phyloP scores from a whole-genome alignment of 2,797 vertebrate genomes.

The Crocidura indochinensis region DNA sequence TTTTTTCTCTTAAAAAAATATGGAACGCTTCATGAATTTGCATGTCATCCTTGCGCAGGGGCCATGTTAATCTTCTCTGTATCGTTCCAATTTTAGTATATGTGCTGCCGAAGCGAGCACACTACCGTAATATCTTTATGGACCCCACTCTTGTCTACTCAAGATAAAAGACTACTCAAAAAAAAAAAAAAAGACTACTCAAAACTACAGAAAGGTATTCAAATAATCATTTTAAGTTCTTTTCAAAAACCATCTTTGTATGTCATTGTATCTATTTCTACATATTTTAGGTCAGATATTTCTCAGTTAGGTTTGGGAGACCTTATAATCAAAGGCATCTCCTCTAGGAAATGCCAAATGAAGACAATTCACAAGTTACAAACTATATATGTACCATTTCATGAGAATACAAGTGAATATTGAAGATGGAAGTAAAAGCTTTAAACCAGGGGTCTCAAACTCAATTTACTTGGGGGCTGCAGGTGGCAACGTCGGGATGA shows the following conservation, averaged over 20 bases:
- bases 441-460: too few species aligned
- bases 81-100: too few species aligned
- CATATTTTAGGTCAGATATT: background rate
- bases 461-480: too few species aligned
- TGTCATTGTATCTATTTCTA: background rate
- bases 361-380: background rate
- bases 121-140: too few species aligned
- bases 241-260: constrained; percentile 5
- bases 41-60: too few species aligned
- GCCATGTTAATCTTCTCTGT: too few species aligned
- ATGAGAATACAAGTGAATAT: background rate
- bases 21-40: too few species aligned
- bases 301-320: background rate
- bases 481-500: too few species aligned
- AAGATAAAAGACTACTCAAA: background rate
- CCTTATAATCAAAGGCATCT: background rate
- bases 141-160: background rate
- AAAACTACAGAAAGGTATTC: background rate
- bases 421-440: background rate
- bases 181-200: background rate
- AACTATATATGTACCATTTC: background rate
- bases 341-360: constrained; percentile 22
- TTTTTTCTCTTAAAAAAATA: too few species aligned
- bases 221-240: constrained; percentile 30
- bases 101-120: too few species aligned